Evolutionary conservation across 2,113 vertebrate species (phyloP), one percentile per base, ranked within the genome.

Genomic region (Odocoileus hemionus): DNA sequence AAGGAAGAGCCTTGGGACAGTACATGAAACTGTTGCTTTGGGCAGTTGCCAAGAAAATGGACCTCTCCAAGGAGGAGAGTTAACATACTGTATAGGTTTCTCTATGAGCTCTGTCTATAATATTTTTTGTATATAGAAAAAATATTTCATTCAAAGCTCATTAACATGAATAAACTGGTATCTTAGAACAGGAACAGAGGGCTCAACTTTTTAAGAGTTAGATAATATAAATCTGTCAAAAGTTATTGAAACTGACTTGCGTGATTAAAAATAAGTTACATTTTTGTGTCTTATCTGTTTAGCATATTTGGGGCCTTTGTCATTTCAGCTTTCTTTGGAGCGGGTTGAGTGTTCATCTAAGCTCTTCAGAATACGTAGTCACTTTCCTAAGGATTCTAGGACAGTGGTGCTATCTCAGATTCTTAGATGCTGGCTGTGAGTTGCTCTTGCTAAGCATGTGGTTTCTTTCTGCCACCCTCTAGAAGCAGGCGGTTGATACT

Each of bases 191-290:
- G 54, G 30, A 57, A 70, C 6, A 92, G 79, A 93, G 26, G 52
- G 79, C 9, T 60, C 30, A 80, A 39, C 19, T n/a, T 91, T 82
- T 67, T 57, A 67, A 6, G 55, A 89, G 39, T 89, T 95, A 76
- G 64, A 94, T 26, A 85, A 33, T 54, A 4, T 92, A 92, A 54
- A 45, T 60, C 89, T 94, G 21, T 83, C 30, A 83, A 89, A 50
- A 55, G 23, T 91, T 84, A 45, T 84, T 43, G 79, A 95, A 82
- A 50, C 54, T 58, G 43, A 64, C 36, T 92, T 23, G 30, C 9
- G 14, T 83, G 43, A 47, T 96, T 91, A 96, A 76, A 78, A 92
- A 64, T 97, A 95, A 84, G 36, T 89, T 78, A 76, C 21, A n/a
- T 39, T 92, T 70, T 89, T 85, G 17, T 33, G 14, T 57, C 21